phyloP scores from a whole-genome alignment of 2,888 invertebrate species.

The Nemotelus nigrinus region DNA sequence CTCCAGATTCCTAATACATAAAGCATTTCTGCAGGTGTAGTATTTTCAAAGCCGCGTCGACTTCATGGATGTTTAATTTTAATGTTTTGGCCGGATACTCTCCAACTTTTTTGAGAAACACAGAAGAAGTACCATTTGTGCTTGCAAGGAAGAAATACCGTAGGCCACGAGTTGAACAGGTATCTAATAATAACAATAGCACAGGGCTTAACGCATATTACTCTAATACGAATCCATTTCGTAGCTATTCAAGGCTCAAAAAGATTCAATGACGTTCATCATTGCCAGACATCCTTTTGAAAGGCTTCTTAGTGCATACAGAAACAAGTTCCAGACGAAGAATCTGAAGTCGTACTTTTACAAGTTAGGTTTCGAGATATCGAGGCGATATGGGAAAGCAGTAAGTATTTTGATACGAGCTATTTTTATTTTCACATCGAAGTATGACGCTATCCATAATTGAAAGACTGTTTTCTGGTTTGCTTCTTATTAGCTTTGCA shows the following conservation, averaged over 20 bases:
- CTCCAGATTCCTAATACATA: slow-evolving; percentile 1
- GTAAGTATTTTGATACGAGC: too few relatives aligned
- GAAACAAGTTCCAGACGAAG: slow-evolving; percentile 85
- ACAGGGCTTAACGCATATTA: not conserved
- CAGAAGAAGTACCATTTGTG: slow-evolving; percentile 80
- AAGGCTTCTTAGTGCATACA: slow-evolving; percentile 81
- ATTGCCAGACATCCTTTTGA: slow-evolving; percentile 86
- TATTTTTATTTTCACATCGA: too few relatives aligned
- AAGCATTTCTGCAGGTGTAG: slow-evolving; percentile 71
- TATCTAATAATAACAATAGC: slow-evolving; percentile 48
- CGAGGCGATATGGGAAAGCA: slow-evolving; percentile 74
- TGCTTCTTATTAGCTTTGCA: too few relatives aligned
- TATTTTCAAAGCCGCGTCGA: slow-evolving; percentile 86
- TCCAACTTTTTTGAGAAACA: slow-evolving; percentile 78
- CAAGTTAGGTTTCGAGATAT: slow-evolving; percentile 80
- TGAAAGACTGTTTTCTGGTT: too few relatives aligned
- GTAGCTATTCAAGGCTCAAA: slow-evolving; percentile 75
- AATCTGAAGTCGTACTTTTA: slow-evolving; percentile 84
- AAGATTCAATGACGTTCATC: slow-evolving; percentile 81
- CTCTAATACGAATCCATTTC: slow-evolving; percentile 34
- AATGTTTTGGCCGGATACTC: slow-evolving; percentile 86
- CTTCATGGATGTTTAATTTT: slow-evolving; percentile 93
- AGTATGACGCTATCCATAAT: too few relatives aligned
- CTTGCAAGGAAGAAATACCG: slow-evolving; percentile 83
- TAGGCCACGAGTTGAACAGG: slow-evolving; percentile 75